phyloP scores from a whole-genome alignment of 2,113 vertebrate genomes.

The Carettochelys insculpta region DNA sequence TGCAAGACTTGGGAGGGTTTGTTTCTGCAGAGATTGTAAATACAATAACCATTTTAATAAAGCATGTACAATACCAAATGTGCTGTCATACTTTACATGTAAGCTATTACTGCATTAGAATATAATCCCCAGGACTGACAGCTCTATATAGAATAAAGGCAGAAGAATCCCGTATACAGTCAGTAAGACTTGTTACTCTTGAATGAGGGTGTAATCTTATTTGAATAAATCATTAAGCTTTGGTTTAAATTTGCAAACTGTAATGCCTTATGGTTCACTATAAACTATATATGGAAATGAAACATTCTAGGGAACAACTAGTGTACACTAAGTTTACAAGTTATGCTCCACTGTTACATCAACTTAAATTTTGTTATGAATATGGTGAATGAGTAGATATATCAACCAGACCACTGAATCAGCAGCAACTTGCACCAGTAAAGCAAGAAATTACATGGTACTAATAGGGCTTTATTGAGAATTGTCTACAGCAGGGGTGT shows the following conservation, averaged over 20 bases:
- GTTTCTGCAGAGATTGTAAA: constrained; percentile 93
- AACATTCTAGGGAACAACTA: constrained; percentile 3
- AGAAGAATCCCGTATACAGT: no score
- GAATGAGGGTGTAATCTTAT: no score
- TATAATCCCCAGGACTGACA: constrained; percentile 12
- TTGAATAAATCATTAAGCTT: constrained; percentile 71
- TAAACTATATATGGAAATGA: background rate
- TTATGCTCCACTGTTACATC: background rate
- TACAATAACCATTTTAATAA: constrained; percentile 96
- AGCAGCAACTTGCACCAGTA: background rate
- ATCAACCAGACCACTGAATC: no score
- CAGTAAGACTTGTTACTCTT: no score
- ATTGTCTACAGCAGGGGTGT: no score
- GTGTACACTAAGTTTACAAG: background rate
- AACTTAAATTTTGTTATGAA: no score
- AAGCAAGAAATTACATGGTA: no score
- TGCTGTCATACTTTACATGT: constrained; percentile 83
- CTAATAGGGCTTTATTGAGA: no score
- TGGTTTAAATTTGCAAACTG: background rate
- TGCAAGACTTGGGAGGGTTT: constrained; percentile 75
- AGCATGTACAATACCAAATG: constrained; percentile 95
- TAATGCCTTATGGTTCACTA: background rate
- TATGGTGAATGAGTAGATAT: no score
- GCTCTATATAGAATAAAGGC: constrained; percentile 55
- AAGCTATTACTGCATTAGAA: constrained; percentile 69